Conservation (phyloP, 2,113 vertebrate genomes). For the Heptranchias perlo region DNA sequence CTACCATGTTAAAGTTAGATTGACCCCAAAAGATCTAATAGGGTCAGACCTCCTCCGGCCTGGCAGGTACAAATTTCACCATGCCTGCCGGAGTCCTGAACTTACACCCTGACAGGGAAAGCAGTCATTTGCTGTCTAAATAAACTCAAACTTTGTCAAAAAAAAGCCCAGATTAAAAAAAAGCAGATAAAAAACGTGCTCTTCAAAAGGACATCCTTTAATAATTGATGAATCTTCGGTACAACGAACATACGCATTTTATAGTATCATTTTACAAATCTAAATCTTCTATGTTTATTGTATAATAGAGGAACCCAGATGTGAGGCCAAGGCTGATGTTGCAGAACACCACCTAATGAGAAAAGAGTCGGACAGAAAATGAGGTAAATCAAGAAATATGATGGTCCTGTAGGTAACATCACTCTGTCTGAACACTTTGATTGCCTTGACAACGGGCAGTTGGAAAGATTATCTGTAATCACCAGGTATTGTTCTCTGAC, state of each 20-base stretch:
- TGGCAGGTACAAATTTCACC: not conserved
- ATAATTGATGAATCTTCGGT: not conserved
- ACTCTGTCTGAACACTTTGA: no score
- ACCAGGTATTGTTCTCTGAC: no score
- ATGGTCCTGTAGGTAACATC: no score
- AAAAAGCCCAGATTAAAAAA: no score
- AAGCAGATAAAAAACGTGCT: not conserved
- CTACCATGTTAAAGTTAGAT: no score
- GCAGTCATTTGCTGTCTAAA: not conserved
- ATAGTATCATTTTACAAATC: not conserved
- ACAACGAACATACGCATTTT: not conserved
- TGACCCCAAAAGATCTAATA: no score
- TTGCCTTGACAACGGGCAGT: no score
- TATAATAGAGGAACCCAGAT: not conserved
- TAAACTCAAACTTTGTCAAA: not conserved
- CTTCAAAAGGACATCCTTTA: not conserved
- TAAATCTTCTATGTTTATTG: not conserved
- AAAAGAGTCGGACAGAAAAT: not conserved
- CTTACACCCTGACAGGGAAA: no score
- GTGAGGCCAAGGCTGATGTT: not conserved
- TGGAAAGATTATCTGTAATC: no score
- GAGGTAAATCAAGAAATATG: constrained; percentile 4
- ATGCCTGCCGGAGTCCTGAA: no score
- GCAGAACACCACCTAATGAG: not conserved
- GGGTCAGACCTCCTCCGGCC: not conserved